phyloP scores from a whole-genome alignment of 2,797 vertebrate species.

The Melanotaenia nigrans region DNA sequence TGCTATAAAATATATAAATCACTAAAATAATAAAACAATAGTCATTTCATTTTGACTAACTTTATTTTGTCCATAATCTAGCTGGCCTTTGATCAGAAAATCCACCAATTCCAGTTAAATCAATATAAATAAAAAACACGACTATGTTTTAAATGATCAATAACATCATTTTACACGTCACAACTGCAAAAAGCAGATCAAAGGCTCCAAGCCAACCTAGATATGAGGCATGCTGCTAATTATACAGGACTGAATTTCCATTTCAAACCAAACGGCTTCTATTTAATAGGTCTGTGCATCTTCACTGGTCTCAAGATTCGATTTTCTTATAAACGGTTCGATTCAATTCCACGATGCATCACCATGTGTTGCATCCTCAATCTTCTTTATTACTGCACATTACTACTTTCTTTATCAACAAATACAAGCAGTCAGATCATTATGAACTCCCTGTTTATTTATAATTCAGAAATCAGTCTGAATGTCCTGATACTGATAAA shows the following conservation, averaged over 20 bases:
- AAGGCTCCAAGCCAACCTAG: conserved; percentile 38
- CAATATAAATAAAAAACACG: not conserved
- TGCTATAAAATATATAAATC: not conserved
- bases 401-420: too few relatives aligned
- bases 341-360: too few relatives aligned
- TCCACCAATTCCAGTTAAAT: not conserved
- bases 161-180: not conserved
- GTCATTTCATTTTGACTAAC: not conserved
- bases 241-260: conserved; percentile 17
- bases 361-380: too few relatives aligned
- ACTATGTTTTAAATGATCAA: not conserved
- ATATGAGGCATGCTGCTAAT: conserved; percentile 41
- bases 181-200: not conserved
- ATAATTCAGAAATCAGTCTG: too few relatives aligned
- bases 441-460: too few relatives aligned
- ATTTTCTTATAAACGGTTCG: too few relatives aligned
- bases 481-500: too few relatives aligned
- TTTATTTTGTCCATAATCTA: not conserved
- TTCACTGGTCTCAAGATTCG: too few relatives aligned
- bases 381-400: too few relatives aligned
- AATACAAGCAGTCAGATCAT: too few relatives aligned
- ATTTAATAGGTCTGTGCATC: conserved; percentile 1
- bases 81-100: not conserved
- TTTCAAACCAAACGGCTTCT: conserved; percentile 20
- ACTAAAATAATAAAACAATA: not conserved